Evolutionary conservation across 2,888 invertebrate species (phyloP), one percentile per base, ranked within the genome.

Genomic region (Ochropleura plecta): DNA sequence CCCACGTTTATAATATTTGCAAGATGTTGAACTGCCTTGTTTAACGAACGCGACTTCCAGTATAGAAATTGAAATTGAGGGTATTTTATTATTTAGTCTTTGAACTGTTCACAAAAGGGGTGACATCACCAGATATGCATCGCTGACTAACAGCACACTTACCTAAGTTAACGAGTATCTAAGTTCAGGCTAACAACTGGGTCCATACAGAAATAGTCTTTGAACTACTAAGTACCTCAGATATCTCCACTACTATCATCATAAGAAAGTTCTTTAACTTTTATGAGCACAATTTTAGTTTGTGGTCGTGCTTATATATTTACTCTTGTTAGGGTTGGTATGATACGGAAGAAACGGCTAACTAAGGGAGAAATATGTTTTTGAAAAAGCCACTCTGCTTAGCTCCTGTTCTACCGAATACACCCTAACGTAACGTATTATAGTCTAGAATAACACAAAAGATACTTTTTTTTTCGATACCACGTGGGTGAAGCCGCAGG

Each of bases 61-160:
- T 10, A 59, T n/a, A 48, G 42, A 44, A 8, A 63, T 55, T 30
- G 42, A 44, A 8, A 63, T 55, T 30, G 30, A 20, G 46, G 20
- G 10, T 14, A 20, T n/a, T 73, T 18, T 51, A 51, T 59, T 59
- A 74, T 59, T 60, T 30, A 70, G 8, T 62, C 48, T 57, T 76
- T n/a, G 40, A 60, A 48, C 20, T 53, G 18, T 30, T 48, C 46
- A 30, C 12, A 18, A 59, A 40, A 14, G 7, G 12, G 7, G 30
- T 18, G 46, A 69, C 42, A 16, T 14, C 62, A 69, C 46, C 59
- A 46, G n/a, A 46, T 40, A 60, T 60, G 40, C 40, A 18, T 18
- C 5, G 7, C 14, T 20, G 20, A 20, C 12, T 30, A 59, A 18
- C 9, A 46, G 40, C n/a, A n/a, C 16, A 9, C 30, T 51, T 48